Conservation (phyloP, 2,113 vertebrate species). For the Himantopus leucocephalus region DNA sequence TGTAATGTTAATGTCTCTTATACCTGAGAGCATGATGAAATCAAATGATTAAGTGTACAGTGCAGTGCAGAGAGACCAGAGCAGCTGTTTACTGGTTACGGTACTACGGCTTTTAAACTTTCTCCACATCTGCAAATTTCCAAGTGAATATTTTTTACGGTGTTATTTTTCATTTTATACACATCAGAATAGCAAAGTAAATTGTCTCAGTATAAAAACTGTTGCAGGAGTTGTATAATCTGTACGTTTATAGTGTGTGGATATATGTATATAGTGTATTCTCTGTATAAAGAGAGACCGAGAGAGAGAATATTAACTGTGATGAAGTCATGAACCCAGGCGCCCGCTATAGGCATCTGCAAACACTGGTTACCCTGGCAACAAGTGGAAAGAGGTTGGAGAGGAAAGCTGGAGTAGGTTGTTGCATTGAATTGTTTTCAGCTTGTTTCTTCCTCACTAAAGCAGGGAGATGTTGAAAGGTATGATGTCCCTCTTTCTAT, state of each 20-base stretch:
- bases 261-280: neutral
- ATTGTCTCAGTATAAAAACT: accelerated
- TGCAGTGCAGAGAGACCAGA: neutral
- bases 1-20: neutral
- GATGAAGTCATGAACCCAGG: constrained; percentile 63
- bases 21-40: neutral
- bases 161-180: neutral
- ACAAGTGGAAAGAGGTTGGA: constrained; percentile 73
- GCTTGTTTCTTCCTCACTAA: constrained; percentile 67
- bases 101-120: constrained; percentile 42
- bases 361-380: constrained; percentile 79
- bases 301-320: constrained; percentile 43
- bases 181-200: neutral
- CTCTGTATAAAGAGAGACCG: neutral
- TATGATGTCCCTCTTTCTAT: constrained; percentile 57
- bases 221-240: neutral
- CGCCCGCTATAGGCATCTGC: constrained; percentile 66
- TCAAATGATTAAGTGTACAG: neutral
- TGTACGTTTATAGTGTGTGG: neutral
- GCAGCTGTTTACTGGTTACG: neutral
- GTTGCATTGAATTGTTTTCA: constrained; percentile 66
- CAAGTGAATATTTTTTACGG: neutral
- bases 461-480: constrained; percentile 70
- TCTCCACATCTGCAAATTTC: neutral
- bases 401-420: constrained; percentile 68